Evolutionary conservation across 2,113 vertebrate genomes (phyloP), one percentile per base, ranked within the genome.

Genomic region (Scolopax mira): DNA sequence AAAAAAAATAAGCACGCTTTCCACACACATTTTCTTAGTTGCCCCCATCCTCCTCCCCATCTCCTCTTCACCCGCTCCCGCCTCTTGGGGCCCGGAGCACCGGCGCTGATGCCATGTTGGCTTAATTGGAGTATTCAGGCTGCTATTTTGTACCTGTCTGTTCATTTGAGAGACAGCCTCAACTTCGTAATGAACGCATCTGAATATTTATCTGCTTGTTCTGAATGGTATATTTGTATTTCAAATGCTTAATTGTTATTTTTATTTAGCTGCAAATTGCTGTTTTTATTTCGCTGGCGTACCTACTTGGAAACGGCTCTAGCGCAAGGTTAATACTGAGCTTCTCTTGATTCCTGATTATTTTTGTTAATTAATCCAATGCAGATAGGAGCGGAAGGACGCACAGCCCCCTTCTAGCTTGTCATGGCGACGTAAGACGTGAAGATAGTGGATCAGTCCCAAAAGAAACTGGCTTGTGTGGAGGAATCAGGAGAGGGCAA

Each of bases 211-310:
- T 78, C 92, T 83, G 72, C 94, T 18, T 21, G 21, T 69, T 49
- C 90, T 78, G 85, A 95, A 93, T 61, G 71, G 39, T 58, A 16
- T 42, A 85, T 90, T 94, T 93, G 75, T 88, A 80, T 88, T 94
- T 91, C 90, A 95, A 87, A 94, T 88, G 75, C 71, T 93, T 95
- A 93, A 96, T 93, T 93, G 88, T 93, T 96, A 95, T 91, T 94
- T 96, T 95, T 95, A 96, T 96, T 95, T 93, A 64, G 93, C 89
- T 85, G 95, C 89, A 95, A 96, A 95, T 96, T 95, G 89, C 84
- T 91, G 89, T 54, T 95, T 96, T 87, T 91, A 95, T 91, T 85
- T 81, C 5, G 0, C 69, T 70, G 71, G 52, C 3, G 1, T 84
- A 92, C 88, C 88, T 94, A 48, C 71, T 58, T 41, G 28, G 67